Base-by-base conservation (phyloP, 1,140 invertebrate genomes). In the Vanessa tameamea region DNA sequence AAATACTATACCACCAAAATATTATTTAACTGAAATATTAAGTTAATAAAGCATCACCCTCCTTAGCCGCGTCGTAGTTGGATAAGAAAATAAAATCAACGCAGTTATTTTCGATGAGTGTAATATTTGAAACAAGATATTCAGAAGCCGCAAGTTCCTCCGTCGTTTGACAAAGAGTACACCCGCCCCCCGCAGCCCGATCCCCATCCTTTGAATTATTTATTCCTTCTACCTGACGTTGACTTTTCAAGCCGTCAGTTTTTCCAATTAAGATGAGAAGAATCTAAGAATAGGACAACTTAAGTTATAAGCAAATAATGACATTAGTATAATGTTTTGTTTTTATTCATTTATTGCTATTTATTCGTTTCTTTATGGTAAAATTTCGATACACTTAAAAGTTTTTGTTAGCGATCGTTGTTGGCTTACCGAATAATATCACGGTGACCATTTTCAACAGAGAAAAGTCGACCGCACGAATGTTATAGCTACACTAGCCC, bases 221-320 rank as follows among this genome's bases (percentile, higher is more conserved):
- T 57, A 47, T 59, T 67, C 43, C 50, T 55, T 66, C 51, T 16
- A 66, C 53, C 66, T 69, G 31, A 57, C 66, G 26, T 68, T 57
- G 51, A 69, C 53, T 59, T 47, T 69, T 67, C 65, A 55, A 69
- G 53, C 53, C 66, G 66, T 59, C 66, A 69, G 53, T 69, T 69
- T 69, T 69, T 69, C 66, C 66, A 69, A 69, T 69, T 69, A 69
- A 69, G 53, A 31, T 23, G 31, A 37, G 47, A 68, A 47, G 37
- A 47, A 47, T 69, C 16, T 59, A 43, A 23, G 51, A 43, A 69
- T 31, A 59, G 37, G 53, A 0, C 12, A 53, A 37, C 12, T 69
- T 69, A 69, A 69, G 66, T 69, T 69, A 69, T 61, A 61, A 61
- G 57, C 6, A 59, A 51, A 51, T 51, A n/a, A n/a, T 51, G 2